phyloP scores from a whole-genome alignment of 2,888 invertebrate species.

The Callyntrura sp. region DNA sequence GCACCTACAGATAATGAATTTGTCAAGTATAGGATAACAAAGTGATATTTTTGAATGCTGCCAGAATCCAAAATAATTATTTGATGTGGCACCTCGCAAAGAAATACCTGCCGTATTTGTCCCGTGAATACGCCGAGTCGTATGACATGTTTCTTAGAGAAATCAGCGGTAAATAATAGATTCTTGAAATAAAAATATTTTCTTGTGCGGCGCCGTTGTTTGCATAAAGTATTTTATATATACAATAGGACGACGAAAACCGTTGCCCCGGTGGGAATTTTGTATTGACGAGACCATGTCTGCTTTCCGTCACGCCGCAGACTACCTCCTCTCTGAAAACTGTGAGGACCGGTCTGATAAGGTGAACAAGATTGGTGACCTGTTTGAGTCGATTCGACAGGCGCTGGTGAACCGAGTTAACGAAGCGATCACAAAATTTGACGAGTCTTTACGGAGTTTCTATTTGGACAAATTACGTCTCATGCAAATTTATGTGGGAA shows the following conservation, averaged over 20 bases:
- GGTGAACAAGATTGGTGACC: constrained; percentile 81
- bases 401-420: constrained; percentile 84
- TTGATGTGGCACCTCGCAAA: constrained; percentile 88
- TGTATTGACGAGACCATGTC: constrained; percentile 86
- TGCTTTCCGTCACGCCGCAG: constrained; percentile 86
- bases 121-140: constrained; percentile 85
- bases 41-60: not conserved
- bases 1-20: not conserved
- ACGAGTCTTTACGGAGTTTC: constrained; percentile 84
- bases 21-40: not conserved
- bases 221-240: too few relatives aligned
- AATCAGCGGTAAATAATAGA: constrained; percentile 82
- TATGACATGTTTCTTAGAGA: constrained; percentile 84
- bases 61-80: constrained; percentile 87
- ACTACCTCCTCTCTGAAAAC: constrained; percentile 86
- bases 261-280: constrained; percentile 86
- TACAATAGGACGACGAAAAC: constrained; percentile 84
- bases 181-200: too few relatives aligned
- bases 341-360: constrained; percentile 79
- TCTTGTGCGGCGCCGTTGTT: too few relatives aligned
- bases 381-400: constrained; percentile 84
- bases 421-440: constrained; percentile 83
- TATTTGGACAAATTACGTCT: constrained; percentile 86
- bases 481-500: constrained; percentile 86
- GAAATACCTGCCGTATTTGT: constrained; percentile 87